phyloP scores from a whole-genome alignment of 2,888 invertebrate genomes.

The Boloria selene region DNA sequence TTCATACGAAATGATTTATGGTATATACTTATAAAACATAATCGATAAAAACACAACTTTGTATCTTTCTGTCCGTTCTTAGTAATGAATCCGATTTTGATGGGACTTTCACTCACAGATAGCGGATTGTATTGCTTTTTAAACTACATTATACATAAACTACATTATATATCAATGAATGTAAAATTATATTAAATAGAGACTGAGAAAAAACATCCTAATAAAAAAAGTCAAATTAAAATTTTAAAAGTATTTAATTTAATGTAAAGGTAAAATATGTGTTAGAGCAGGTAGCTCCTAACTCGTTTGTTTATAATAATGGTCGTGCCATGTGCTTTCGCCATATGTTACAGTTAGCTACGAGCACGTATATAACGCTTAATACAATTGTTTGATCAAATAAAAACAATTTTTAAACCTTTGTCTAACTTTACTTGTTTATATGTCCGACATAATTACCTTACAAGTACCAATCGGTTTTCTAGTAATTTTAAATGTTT shows the following conservation, averaged over 20 bases:
- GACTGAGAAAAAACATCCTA: slow-evolving; percentile 4
- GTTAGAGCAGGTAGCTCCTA: slow-evolving; percentile 17
- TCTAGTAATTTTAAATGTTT: neutral
- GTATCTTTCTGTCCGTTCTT: no score
- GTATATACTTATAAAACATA: no score
- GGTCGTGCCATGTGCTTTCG: slow-evolving; percentile 18
- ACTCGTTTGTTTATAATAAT: slow-evolving; percentile 29
- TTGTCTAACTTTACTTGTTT: slow-evolving; percentile 1
- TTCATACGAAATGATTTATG: no score
- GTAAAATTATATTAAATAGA: no score
- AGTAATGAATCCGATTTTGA: no score
- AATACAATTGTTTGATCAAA: slow-evolving; percentile 19
- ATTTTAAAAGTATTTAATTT: slow-evolving; percentile 16
- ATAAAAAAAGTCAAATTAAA: slow-evolving; percentile 1
- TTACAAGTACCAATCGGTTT: neutral
- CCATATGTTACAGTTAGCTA: slow-evolving; percentile 22
- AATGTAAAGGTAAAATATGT: slow-evolving; percentile 23
- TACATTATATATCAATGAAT: no score
- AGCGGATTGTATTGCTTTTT: no score
- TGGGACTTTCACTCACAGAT: no score
- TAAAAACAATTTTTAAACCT: slow-evolving; percentile 16
- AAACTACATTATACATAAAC: no score
- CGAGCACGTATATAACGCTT: slow-evolving; percentile 10
- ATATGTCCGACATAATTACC: neutral
- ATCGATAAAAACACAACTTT: no score